phyloP scores from a whole-genome alignment of 2,113 vertebrate genomes.

The Zosterops hypoxanthus region DNA sequence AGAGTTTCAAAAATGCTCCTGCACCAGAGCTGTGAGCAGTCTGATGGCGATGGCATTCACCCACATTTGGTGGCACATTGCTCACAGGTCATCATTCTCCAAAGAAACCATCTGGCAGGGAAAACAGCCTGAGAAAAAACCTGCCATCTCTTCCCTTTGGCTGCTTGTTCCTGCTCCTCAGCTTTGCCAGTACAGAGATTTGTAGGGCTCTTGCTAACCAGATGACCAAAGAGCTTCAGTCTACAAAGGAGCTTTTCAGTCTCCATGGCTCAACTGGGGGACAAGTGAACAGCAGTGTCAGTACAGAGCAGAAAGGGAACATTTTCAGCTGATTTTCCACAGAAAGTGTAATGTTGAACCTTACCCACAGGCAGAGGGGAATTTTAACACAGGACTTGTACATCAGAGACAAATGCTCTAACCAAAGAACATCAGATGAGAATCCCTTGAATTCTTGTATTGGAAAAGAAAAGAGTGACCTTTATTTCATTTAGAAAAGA shows the following conservation, averaged over 20 bases:
- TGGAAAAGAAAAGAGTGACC: neutral
- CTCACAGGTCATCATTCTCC: neutral
- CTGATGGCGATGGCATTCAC: fast-evolving
- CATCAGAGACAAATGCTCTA: neutral
- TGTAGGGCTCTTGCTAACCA: neutral
- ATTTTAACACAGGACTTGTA: neutral
- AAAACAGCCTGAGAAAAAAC: neutral
- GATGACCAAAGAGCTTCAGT: neutral
- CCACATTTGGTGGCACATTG: neutral
- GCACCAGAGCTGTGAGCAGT: neutral
- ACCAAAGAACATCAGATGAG: neutral
- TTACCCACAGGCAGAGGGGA: neutral
- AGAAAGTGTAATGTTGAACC: neutral
- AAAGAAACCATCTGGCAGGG: neutral
- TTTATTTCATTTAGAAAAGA: neutral
- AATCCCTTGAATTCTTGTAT: neutral
- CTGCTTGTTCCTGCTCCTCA: neutral
- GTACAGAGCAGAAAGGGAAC: neutral
- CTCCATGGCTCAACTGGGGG: neutral
- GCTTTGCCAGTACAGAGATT: neutral
- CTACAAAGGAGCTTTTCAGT: neutral
- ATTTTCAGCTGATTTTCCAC: neutral
- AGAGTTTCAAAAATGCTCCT: neutral
- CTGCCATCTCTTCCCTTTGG: neutral
- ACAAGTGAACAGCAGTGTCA: neutral